phyloP scores from a whole-genome alignment of 2,888 invertebrate genomes.

The Dynastes grantii region DNA sequence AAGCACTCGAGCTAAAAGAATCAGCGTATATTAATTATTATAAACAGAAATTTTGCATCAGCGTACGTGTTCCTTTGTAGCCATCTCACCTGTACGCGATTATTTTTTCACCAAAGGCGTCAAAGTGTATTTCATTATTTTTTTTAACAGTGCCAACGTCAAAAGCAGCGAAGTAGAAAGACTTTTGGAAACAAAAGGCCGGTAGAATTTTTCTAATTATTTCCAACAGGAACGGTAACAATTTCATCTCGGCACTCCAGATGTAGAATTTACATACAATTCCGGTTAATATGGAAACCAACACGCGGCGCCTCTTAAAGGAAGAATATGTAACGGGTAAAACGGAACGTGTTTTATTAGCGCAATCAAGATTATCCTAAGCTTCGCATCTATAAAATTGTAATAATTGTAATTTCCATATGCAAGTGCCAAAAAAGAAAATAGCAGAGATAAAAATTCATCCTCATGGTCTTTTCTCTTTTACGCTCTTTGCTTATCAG shows the following conservation, averaged over 20 bases:
- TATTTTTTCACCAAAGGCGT: constrained; percentile 17
- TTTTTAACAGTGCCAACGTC: constrained; percentile 29
- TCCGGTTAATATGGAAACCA: constrained; percentile 29
- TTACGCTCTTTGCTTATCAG: constrained; percentile 48
- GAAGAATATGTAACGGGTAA: constrained; percentile 21
- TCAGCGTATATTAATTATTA: constrained; percentile 36
- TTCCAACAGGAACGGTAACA: constrained; percentile 34
- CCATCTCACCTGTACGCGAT: constrained; percentile 28
- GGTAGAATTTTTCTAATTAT: constrained; percentile 42
- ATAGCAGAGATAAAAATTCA: constrained; percentile 14
- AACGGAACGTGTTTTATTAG: constrained; percentile 47
- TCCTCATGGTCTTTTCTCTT: neutral
- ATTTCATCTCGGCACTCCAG: neutral
- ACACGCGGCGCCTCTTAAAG: constrained; percentile 1
- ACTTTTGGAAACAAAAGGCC: neutral
- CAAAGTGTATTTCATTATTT: constrained; percentile 36
- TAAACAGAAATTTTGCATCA: constrained; percentile 39
- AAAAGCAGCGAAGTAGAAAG: constrained; percentile 19
- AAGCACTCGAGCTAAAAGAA: neutral
- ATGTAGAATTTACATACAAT: constrained; percentile 46
- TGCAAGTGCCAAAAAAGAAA: constrained; percentile 37
- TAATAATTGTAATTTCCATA: constrained; percentile 50
- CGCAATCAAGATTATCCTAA: constrained; percentile 46
- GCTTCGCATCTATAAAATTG: constrained; percentile 46
- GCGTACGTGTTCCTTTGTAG: constrained; percentile 28